Base-by-base conservation (phyloP, 1,140 invertebrate genomes). In the Atta colombica region DNA sequence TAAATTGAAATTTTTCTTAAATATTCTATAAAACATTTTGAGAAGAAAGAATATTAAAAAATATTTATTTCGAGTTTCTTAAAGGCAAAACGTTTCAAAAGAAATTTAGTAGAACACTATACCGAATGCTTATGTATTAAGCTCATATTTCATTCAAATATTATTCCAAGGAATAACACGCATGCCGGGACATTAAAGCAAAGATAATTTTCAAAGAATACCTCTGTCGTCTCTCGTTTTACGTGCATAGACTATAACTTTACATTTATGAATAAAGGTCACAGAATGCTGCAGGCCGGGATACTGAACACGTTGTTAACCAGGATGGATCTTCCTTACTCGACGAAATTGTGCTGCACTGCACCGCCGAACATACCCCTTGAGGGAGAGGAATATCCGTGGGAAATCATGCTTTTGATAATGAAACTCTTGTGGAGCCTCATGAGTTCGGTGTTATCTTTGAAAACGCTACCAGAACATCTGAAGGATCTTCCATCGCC, bases 341-440 rank as follows among this genome's bases (percentile, higher is more conserved):
- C 71, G 1, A 87, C 66, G 18, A 49, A 87, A 68, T n/a, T 65
- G 51, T 10, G 14, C 4, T 87, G 77, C 31, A 66, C n/a, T 10
- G 81, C 65, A 14, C 86, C 89, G 18, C 74, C 75, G 0, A 77
- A 90, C 3, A 18, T 84, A 0, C n/a, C 69, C 1, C n/a, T 92
- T 16, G 35, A 77, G 28, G 87, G 89, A 49, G 53, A 69, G 8
- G 78, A 89, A 87, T 92, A 91, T 71, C 49, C 86, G 0, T 68
- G 80, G 14, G 72, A 92, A 14, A 78, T 49, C 4, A 77, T 88
- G 21, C 39, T 90, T 49, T 63, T 88, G 8, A 90, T 88, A 65
- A 91, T 88, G 0, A 92, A 92, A 60, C 91, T 93, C 28, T 45
- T 93, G 5, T 93, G 92, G 92, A 65, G 53, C 51, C 39, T 94